Conservation (phyloP, 37 sponge, comb jelly and placozoan species). For the Haliclona indistincta region DNA sequence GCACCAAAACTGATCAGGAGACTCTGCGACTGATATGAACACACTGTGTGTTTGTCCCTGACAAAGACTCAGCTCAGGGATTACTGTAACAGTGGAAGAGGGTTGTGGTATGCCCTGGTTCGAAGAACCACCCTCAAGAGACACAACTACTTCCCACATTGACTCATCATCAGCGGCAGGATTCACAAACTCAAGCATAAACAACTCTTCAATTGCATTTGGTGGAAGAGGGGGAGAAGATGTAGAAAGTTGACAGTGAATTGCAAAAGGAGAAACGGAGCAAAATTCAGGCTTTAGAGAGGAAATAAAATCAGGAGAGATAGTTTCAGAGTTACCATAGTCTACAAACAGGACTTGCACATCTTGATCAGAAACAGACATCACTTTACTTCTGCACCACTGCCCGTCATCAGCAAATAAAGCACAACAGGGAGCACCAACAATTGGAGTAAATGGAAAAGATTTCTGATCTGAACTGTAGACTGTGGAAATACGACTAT, state of each 20-base stretch:
- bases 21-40: conserved; percentile 38
- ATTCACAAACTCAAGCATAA: background rate
- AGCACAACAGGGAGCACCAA: conserved; percentile 62
- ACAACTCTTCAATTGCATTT: background rate
- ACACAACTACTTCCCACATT: background rate
- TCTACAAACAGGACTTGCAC: conserved; percentile 66
- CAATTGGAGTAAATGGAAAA: background rate
- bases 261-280: background rate
- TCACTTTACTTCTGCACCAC: conserved; percentile 74
- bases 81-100: no score
- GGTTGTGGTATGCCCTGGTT: no score
- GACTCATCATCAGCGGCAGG: background rate
- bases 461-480: no score
- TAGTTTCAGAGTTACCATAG: conserved; percentile 69
- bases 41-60: conserved; percentile 26
- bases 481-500: no score
- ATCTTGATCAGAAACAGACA: background rate
- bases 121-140: background rate
- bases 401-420: conserved; percentile 52
- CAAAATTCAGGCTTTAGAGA: conserved; percentile 12
- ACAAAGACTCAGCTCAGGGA: conserved; percentile 8
- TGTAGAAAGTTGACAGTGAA: background rate
- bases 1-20: conserved; percentile 65
- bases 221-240: background rate
- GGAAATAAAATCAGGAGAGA: conserved; percentile 18